Evolutionary conservation across 2,888 invertebrate species (phyloP).

Genomic region (Macaria liturata): DNA sequence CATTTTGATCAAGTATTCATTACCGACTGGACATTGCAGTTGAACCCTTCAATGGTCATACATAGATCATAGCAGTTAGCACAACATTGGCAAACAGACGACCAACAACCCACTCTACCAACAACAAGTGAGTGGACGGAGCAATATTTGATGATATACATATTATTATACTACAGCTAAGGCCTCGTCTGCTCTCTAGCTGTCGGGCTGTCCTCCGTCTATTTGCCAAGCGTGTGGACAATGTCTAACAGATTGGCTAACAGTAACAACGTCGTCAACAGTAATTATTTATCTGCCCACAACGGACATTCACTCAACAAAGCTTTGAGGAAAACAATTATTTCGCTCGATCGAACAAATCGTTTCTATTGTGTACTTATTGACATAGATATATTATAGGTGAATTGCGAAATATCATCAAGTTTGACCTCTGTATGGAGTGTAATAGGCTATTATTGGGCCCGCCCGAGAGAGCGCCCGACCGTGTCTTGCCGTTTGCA

Average conservation of each 20-base stretch:
- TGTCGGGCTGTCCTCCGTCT: no score
- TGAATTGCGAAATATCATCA: constrained; percentile 41
- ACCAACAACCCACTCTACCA: no score
- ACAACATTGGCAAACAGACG: no score
- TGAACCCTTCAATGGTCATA: no score
- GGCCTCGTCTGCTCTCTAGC: no score
- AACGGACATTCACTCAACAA: constrained; percentile 15
- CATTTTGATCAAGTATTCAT: no score
- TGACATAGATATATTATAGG: constrained; percentile 34
- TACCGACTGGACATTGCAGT: no score
- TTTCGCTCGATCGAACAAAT: constrained; percentile 34
- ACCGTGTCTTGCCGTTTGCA: constrained; percentile 45
- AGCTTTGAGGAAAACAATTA: constrained; percentile 26
- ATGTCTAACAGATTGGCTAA: background rate
- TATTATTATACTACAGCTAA: no score
- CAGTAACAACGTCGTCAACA: constrained; percentile 2
- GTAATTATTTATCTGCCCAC: constrained; percentile 5
- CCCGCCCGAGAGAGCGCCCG: constrained; percentile 30
- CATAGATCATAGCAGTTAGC: no score
- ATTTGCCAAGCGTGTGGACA: no score
- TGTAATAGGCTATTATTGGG: constrained; percentile 38
- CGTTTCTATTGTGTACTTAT: constrained; percentile 21
- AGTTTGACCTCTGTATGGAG: constrained; percentile 41
- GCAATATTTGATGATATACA: no score
- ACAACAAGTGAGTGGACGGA: no score